Evolutionary conservation across 2,113 vertebrate species (phyloP), one percentile per base, ranked within the genome.

Genomic region (Serilophus lunatus): DNA sequence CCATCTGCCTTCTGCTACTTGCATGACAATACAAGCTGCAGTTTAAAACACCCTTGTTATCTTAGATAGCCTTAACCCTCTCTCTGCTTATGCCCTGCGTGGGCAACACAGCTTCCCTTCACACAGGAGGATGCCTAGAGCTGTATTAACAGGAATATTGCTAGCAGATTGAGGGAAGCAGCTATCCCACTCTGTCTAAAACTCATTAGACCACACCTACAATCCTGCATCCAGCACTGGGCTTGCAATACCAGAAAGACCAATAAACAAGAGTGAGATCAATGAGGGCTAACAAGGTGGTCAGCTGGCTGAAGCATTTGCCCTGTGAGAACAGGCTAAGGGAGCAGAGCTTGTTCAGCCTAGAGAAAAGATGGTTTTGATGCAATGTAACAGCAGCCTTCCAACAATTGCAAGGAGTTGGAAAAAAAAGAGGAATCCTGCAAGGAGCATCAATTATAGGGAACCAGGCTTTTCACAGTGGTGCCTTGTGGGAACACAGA

Each of bases 1-100:
- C 92, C 91, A 94, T 85, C 95, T 96, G 89, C 81, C 94, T 95
- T 53, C 65, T 3, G 7, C 64, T 88, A 63, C 68, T 77, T 40
- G 18, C 49, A 69, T 6, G 33, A 75, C 63, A 88, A 86, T 59
- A 60, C 65, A 92, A 87, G 69, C 77, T 87, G 76, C 49, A 66
- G 57, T 71, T 88, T 79, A 60, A 93, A 84, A 88, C 36, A 65
- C 8, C 9, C 51, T n/a, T 51, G 28, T 44, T 86, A 38, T 24
- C 22, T 29, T 22, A 50, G 59, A 74, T 28, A 91, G 53, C 71
- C 71, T 69, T 61, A 65, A 75, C 22, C 51, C 60, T 84, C 77
- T 40, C 80, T 86, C 77, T 64, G 44, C 65, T 95, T n/a, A 17
- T 33, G 45, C 38, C 33, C 69, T 84, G 38, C 1, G 0, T 68